These are phyloP conservation scores for Nerophis lumbriciformis DNA, from an alignment of 2,113 vertebrate genomes.

Conservation along the genomic window DNA sequence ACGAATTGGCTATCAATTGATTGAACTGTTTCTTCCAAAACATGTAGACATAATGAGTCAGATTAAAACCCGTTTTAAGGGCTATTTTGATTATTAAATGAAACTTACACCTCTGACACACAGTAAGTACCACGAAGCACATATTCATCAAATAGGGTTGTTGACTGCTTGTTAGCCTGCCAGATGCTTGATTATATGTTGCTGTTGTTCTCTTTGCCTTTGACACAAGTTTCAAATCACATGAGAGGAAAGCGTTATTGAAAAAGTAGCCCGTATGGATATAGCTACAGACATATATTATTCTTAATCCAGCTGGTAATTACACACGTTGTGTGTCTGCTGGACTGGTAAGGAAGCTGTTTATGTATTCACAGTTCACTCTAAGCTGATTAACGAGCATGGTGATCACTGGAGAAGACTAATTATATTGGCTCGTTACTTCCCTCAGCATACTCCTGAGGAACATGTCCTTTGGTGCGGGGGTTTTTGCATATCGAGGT, in stretches of 20 bases:
- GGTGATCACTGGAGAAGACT: constrained; percentile 48
- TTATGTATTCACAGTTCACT: constrained; percentile 46
- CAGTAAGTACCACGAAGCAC: not conserved
- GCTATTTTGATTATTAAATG: not conserved
- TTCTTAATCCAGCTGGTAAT: constrained; percentile 38
- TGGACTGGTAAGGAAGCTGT: constrained; percentile 35
- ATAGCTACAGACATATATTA: constrained; percentile 22
- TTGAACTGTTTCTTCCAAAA: not conserved
- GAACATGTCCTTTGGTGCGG: constrained; percentile 33
- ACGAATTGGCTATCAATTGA: too few species aligned
- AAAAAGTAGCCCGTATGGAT: constrained; percentile 8
- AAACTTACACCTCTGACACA: constrained; percentile 9
- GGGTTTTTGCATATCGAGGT: constrained; percentile 34
- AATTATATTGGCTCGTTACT: constrained; percentile 54
- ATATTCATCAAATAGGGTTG: constrained; percentile 9
- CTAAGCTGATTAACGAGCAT: constrained; percentile 52
- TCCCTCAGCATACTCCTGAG: constrained; percentile 32
- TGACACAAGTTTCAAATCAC: constrained; percentile 5
- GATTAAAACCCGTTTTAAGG: not conserved
- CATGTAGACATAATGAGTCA: not conserved
- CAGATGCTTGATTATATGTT: not conserved
- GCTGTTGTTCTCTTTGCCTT: not conserved
- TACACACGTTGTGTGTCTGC: constrained; percentile 40
- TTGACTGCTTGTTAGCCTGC: constrained; percentile 19
- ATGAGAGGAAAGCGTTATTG: constrained; percentile 14